Evolutionary conservation across 2,113 vertebrate genomes (phyloP), one percentile per base, ranked within the genome.

Genomic region (Andinoacara biseriatus): DNA sequence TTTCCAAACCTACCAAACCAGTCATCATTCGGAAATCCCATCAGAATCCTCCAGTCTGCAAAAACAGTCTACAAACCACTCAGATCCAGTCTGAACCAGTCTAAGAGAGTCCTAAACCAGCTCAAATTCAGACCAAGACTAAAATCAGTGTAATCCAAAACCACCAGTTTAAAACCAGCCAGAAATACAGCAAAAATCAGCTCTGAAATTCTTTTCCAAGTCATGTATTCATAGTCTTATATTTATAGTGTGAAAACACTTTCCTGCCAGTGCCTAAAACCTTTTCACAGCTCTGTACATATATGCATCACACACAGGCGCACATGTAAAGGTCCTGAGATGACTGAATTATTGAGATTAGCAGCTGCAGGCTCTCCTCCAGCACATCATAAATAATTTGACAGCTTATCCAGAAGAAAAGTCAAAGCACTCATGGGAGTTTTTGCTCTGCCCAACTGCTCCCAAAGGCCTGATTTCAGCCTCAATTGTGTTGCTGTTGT

Each of bases 361-460:
- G 87, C 74, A 85, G 54, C 81, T 74, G 60, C 46, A 49, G 38
- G 26, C 59, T 79, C 33, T 61, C 31, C 56, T 74, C 74, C 49
- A 13, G n/a, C 33, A 80, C 58, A 87, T 78, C 69, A 81, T 86
- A 76, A 87, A 81, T 90, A 40, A 86, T 84, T 62, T 84, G 86
- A 87, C 74, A 79, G 63, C 84, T 86, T 86, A 84, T 81, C 60
- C n/a, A 59, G 65, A 46, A 67, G 35, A 89, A 56, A 82, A 72
- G 76, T 61, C 67, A 38, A 24, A 15, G 80, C 10, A 10, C 84
- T 86, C 31, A 38, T 80, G 83, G 86, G 84, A 89, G 78, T 81
- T 65, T 74, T 52, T 76, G 74, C 77, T 77, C 76, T n/a, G 1
- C 24, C 58, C 69, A 3, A 15, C 31, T 54, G 58, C 10, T 90